A percentile compares a stretch with the other conserved stretches of the same genome.
phyloP scores from a whole-genome alignment of 2,888 invertebrate species.

The Limnephilus rhombicus region DNA sequence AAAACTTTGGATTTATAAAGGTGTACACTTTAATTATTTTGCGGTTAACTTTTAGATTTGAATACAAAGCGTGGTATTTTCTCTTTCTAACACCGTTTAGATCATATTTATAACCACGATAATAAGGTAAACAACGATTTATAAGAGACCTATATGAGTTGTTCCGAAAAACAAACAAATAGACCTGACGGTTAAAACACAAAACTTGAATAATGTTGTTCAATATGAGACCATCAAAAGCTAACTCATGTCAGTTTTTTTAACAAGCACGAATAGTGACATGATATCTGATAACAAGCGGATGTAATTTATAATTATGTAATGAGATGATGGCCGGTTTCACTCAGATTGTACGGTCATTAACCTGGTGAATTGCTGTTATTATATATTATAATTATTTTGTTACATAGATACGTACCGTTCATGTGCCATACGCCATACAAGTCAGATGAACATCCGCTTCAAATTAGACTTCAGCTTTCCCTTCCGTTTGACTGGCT shows the following conservation, averaged over 20 bases:
- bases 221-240: neutral
- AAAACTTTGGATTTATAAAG: no score
- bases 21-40: no score
- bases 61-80: no score
- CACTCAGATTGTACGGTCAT: constrained; percentile 13
- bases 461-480: constrained; percentile 42
- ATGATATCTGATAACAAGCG: constrained; percentile 12
- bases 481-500: constrained; percentile 46
- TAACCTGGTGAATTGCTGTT: neutral
- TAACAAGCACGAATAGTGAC: neutral
- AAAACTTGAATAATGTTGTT: neutral
- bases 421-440: neutral
- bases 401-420: neutral
- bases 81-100: no score
- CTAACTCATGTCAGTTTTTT: neutral
- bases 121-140: no score
- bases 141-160: no score
- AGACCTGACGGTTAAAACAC: neutral
- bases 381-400: constrained; percentile 4
- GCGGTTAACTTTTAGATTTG: no score
- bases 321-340: constrained; percentile 10
- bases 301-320: constrained; percentile 29
- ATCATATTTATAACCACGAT: no score
- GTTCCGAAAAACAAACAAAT: no score
- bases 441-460: constrained; percentile 24